Evolutionary conservation across 35 echinoderm and acorn worm species (phyloP).

Genomic region (Antedon bifida): DNA sequence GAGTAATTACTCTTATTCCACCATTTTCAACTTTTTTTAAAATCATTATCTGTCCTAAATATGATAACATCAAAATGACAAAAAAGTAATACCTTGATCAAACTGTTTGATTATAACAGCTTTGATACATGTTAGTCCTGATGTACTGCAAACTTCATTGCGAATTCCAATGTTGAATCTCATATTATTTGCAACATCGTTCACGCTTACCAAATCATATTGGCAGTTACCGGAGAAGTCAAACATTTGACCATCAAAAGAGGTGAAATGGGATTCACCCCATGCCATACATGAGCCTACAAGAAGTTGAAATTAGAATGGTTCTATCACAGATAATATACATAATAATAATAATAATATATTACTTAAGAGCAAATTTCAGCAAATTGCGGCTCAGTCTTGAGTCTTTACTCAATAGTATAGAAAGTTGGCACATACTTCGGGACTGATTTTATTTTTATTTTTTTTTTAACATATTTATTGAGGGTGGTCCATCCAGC

Average conservation of each 20-base stretch:
- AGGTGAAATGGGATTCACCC: conserved; percentile 2
- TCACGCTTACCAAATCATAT: background rate
- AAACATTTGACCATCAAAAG: conserved; percentile 7
- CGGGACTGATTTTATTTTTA: too few species aligned
- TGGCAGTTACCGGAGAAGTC: background rate
- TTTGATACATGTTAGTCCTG: conserved; percentile 51
- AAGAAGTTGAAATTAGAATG: background rate
- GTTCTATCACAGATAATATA: too few species aligned
- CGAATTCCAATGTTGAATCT: conserved; percentile 31
- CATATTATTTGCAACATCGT: background rate
- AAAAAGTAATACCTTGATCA: background rate
- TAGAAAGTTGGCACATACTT: too few species aligned
- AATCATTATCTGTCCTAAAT: too few species aligned
- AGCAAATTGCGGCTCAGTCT: too few species aligned
- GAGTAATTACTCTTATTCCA: too few species aligned
- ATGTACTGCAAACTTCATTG: conserved; percentile 43
- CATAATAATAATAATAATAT: background rate
- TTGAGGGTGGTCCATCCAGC: too few species aligned
- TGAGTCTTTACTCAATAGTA: too few species aligned
- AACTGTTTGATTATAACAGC: conserved; percentile 27
- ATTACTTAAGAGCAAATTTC: too few species aligned
- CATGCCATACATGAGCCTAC: background rate
- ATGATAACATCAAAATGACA: too few species aligned
- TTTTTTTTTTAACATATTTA: too few species aligned
- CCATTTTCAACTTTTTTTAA: too few species aligned